phyloP scores from a whole-genome alignment of 2,888 invertebrate genomes.

The Oscheius myriophilus region DNA sequence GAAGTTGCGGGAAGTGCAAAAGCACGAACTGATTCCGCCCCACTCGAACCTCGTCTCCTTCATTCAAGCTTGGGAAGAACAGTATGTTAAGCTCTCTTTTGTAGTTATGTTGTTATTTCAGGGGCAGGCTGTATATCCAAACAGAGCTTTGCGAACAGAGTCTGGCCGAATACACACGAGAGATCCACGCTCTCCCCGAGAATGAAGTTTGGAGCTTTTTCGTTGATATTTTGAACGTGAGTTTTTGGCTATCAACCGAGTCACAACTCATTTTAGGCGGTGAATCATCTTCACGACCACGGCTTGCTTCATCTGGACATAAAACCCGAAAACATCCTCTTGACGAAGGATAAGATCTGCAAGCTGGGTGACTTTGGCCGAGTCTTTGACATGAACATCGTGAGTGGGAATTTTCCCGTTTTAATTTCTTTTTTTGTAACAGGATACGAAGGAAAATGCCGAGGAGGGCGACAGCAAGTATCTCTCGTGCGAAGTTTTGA shows the following conservation, averaged over 20 bases:
- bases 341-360: constrained; percentile 77
- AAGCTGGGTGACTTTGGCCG: constrained; percentile 84
- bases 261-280: constrained; percentile 45
- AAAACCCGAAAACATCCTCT: constrained; percentile 82
- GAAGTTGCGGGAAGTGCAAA: constrained; percentile 73
- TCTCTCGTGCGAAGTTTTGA: constrained; percentile 80
- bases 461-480: constrained; percentile 82
- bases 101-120: constrained; percentile 10
- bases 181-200: constrained; percentile 77
- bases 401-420: constrained; percentile 18
- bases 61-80: constrained; percentile 81
- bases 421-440: constrained; percentile 58
- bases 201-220: constrained; percentile 79
- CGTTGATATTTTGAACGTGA: constrained; percentile 76
- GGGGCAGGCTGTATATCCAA: constrained; percentile 48
- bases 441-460: constrained; percentile 47
- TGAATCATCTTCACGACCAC: constrained; percentile 79
- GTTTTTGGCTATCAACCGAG: not conserved
- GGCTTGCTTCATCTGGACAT: constrained; percentile 82
- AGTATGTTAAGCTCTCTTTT: constrained; percentile 12
- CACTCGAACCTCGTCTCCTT: constrained; percentile 80
- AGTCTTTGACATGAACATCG: constrained; percentile 77
- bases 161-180: constrained; percentile 76
- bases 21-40: constrained; percentile 79
- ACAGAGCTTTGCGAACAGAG: constrained; percentile 79